Evolutionary conservation across 2,888 invertebrate species (phyloP).

Genomic region (Siphlonurus alternatus): DNA sequence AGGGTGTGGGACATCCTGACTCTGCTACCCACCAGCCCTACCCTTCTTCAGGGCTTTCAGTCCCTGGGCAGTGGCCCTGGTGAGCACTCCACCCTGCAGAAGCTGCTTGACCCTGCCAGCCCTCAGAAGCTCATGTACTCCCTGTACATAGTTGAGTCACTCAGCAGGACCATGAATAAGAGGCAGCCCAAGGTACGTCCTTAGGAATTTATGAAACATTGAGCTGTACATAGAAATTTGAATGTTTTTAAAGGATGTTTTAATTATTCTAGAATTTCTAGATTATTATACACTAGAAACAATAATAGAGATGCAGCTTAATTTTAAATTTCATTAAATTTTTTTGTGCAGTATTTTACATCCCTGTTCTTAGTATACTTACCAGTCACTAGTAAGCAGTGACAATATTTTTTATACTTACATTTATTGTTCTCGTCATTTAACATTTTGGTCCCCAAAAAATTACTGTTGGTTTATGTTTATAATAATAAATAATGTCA

Average conservation of each 20-base stretch:
- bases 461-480: too few species aligned
- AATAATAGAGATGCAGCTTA: not conserved
- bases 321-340: not conserved
- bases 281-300: too few species aligned
- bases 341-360: not conserved
- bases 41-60: conserved; percentile 67
- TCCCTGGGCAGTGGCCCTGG: conserved; percentile 31
- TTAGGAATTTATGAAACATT: not conserved
- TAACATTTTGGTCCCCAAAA: too few species aligned
- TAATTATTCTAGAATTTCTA: too few species aligned
- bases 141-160: conserved; percentile 71
- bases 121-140: conserved; percentile 93
- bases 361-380: too few species aligned
- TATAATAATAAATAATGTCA: too few species aligned
- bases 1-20: conserved; percentile 91
- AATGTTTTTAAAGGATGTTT: not conserved
- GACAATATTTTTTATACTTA: too few species aligned
- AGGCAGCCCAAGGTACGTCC: conserved; percentile 9
- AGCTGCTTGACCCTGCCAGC: conserved; percentile 69
- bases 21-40: conserved; percentile 78
- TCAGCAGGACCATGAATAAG: conserved; percentile 29
- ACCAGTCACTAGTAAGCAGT: too few species aligned
- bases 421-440: too few species aligned
- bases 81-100: conserved; percentile 43
- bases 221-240: not conserved